Conservation (phyloP, 2,113 vertebrate species). For the Mus spicilegus region DNA sequence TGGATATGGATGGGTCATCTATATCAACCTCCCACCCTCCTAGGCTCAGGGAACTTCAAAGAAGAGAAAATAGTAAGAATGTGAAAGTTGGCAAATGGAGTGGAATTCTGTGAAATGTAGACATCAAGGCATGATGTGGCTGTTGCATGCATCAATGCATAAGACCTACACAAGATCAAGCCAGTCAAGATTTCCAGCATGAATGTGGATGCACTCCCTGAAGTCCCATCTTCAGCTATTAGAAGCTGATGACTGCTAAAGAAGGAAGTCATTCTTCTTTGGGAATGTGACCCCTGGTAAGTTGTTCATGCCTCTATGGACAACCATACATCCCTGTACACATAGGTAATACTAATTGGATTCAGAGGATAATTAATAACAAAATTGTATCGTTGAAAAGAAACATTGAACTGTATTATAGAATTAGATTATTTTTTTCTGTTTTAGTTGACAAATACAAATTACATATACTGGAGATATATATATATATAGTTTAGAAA, state of each 20-base stretch:
- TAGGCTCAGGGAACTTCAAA: not conserved
- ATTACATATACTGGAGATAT: not conserved
- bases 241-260: not conserved
- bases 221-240: not conserved
- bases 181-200: not conserved
- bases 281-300: not conserved
- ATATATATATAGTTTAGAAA: not conserved
- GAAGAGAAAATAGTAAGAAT: not conserved
- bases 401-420: not conserved
- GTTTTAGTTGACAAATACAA: not conserved
- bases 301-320: not conserved
- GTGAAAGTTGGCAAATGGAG: not conserved
- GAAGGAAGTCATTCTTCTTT: not conserved
- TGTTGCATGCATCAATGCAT: not conserved
- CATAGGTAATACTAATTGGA: not conserved
- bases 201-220: not conserved
- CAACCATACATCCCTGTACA: not conserved
- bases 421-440: not conserved
- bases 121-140: not conserved
- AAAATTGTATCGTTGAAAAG: not conserved
- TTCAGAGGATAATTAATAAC: not conserved
- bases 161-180: not conserved
- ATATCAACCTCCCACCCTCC: not conserved
- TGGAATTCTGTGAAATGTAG: not conserved
- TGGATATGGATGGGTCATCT: not conserved